Percentiles rank a stretch among this genome's conserved stretches.
These are phyloP conservation scores for Clytia hemisphaerica DNA, from an alignment of 30 jellyfish, hydroid and myxozoan genomes.

Conservation along the genomic window DNA sequence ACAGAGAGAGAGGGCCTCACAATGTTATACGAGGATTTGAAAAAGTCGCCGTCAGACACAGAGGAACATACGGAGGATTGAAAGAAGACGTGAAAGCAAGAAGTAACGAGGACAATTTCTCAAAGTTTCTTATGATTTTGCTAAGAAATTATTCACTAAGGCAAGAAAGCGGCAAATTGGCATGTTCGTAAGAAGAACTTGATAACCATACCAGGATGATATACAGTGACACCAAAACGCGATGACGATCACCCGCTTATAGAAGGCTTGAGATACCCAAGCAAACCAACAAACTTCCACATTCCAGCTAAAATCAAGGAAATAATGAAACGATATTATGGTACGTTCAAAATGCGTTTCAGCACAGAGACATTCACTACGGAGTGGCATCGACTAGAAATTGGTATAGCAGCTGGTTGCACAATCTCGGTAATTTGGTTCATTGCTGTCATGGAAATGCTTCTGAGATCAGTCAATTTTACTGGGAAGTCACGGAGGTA, in stretches of 20 bases:
- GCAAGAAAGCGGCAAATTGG: not conserved
- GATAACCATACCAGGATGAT: conserved; percentile 1
- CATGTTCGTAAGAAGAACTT: not conserved
- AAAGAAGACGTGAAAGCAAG: conserved; percentile 8
- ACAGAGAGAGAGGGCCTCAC: conserved; percentile 4
- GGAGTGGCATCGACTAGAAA: conserved; percentile 16
- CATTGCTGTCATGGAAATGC: not conserved
- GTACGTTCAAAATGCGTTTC: not conserved
- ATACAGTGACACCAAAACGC: too few species aligned
- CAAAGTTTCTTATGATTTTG: not conserved
- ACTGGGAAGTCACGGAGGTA: not conserved
- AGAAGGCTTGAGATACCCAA: too few species aligned
- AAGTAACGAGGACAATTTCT: not conserved
- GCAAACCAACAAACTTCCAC: not conserved
- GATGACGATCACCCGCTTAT: too few species aligned
- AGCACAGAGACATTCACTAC: not conserved
- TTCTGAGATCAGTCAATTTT: not conserved
- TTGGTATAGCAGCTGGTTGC: conserved; percentile 13
- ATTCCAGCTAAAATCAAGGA: not conserved
- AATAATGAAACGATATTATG: not conserved
- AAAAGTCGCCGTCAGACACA: conserved; percentile 1
- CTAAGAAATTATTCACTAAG: conserved; percentile 3
- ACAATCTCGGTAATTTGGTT: too few species aligned
- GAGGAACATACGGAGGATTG: not conserved
- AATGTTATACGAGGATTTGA: not conserved